phyloP scores from a whole-genome alignment of 2,888 invertebrate genomes.

The Halocaridina rubra region DNA sequence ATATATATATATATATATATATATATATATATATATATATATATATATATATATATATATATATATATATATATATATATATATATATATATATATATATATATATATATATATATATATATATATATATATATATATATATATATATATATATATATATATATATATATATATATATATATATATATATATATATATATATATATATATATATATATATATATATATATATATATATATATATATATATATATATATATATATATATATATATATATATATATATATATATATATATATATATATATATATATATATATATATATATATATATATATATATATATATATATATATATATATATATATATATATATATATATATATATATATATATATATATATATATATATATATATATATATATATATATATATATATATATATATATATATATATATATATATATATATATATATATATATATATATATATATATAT shows the following conservation, averaged over 20 bases:
- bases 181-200: not conserved
- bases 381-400: not conserved
- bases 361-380: not conserved
- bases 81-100: not conserved
- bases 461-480: not conserved
- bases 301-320: conserved; percentile 1
- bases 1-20: not conserved
- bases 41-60: not conserved
- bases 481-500: not conserved
- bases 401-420: not conserved
- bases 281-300: not conserved
- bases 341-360: not conserved
- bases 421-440: not conserved
- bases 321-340: not conserved
- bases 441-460: not conserved
- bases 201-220: not conserved
- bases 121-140: conserved; percentile 1
- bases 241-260: not conserved
- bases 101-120: not conserved
- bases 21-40: not conserved
- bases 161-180: not conserved
- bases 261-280: not conserved
- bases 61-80: not conserved
- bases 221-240: not conserved
- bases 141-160: conserved; percentile 1